Evolutionary conservation across 92 coral and sea anemone genomes (phyloP).

Genomic region (Zoanthus sansibaricus): DNA sequence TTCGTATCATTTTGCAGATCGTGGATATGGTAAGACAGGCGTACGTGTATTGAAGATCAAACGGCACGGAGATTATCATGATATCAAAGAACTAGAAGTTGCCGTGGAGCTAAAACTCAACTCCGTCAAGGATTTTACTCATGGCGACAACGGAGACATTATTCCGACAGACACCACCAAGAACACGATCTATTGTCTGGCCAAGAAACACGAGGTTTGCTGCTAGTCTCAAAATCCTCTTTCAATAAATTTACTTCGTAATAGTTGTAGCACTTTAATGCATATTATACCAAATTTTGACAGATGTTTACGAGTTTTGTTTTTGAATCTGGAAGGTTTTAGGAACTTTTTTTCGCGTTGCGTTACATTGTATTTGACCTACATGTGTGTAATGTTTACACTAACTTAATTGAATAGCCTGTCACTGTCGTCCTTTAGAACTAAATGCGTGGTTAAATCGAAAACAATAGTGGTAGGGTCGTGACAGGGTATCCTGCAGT

Average conservation of each 20-base stretch:
- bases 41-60: constrained; percentile 81
- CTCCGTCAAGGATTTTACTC: constrained; percentile 63
- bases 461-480: too few relatives aligned
- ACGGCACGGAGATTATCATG: constrained; percentile 75
- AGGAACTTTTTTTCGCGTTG: too few relatives aligned
- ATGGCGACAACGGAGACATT: constrained; percentile 72
- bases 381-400: too few relatives aligned
- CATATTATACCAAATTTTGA: background rate
- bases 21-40: constrained; percentile 85
- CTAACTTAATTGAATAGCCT: too few relatives aligned
- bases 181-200: constrained; percentile 82
- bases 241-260: background rate
- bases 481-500: too few relatives aligned
- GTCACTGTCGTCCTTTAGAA: too few relatives aligned
- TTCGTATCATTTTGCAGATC: constrained; percentile 41
- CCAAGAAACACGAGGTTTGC: constrained; percentile 73
- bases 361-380: too few relatives aligned
- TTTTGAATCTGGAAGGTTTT: too few relatives aligned
- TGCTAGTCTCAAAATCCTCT: background rate
- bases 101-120: constrained; percentile 74
- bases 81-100: constrained; percentile 80
- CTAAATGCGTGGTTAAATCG: too few relatives aligned
- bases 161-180: constrained; percentile 88
- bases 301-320: too few relatives aligned
- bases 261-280: background rate